Percentiles rank a stretch among this genome's conserved stretches.
phyloP scores from a whole-genome alignment of 1,140 invertebrate genomes.

The Schlechtendalia chinensis region DNA sequence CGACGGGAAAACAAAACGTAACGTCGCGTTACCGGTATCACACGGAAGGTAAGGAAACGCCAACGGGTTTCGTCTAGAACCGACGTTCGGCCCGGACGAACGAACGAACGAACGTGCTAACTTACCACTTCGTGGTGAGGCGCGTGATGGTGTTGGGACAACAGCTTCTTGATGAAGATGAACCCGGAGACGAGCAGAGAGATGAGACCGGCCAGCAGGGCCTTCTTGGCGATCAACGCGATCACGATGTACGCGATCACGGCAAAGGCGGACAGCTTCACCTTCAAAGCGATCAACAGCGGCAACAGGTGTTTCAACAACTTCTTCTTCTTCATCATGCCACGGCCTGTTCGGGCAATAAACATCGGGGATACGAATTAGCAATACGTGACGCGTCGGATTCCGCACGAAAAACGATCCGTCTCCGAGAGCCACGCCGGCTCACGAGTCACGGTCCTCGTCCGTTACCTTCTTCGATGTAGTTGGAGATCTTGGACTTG shows the following conservation, averaged over 20 bases:
- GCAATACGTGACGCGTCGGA: too few species aligned
- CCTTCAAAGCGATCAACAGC: slow-evolving; percentile 62
- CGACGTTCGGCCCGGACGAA: too few species aligned
- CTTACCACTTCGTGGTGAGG: slow-evolving; percentile 52
- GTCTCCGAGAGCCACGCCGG: too few species aligned
- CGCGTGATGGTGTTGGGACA: slow-evolving; percentile 55
- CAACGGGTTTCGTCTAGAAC: too few species aligned
- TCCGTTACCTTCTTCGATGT: slow-evolving; percentile 64
- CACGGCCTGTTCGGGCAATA: slow-evolving; percentile 58
- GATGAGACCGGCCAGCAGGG: slow-evolving; percentile 63
- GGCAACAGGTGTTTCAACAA: slow-evolving; percentile 62
- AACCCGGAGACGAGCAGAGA: slow-evolving; percentile 66
- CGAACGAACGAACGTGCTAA: background rate
- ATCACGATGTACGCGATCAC: slow-evolving; percentile 63
- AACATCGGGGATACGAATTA: too few species aligned
- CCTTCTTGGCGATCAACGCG: slow-evolving; percentile 67
- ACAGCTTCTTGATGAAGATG: slow-evolving; percentile 60
- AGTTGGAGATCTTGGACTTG: slow-evolving; percentile 60
- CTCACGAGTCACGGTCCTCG: too few species aligned
- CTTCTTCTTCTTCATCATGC: slow-evolving; percentile 61
- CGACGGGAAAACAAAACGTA: too few species aligned
- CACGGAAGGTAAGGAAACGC: too few species aligned
- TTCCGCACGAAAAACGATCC: too few species aligned
- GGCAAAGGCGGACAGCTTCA: slow-evolving; percentile 62
- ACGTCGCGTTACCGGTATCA: too few species aligned